Percentiles rank a stretch among this genome's conserved stretches.
phyloP scores from a whole-genome alignment of 92 coral and sea anemone species.

The Anthopleura xanthogrammica region DNA sequence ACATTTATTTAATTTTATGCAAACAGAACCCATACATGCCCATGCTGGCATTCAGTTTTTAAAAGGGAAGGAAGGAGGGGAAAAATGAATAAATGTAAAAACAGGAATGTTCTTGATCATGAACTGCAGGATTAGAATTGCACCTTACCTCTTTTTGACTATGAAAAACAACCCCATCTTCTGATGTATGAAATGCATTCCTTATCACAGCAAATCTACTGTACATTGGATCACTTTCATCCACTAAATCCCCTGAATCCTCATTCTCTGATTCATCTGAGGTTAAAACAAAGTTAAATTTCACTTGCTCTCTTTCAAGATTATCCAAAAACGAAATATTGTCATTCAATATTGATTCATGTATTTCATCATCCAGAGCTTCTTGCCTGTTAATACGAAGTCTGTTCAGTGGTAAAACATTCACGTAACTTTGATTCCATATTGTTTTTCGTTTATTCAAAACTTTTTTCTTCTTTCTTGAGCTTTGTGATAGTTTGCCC shows the following conservation, averaged over 20 bases:
- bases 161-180: constrained; percentile 74
- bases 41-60: too few species aligned
- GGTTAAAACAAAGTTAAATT: not conserved
- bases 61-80: too few species aligned
- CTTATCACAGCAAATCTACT: constrained; percentile 47
- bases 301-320: not conserved
- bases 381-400: not conserved
- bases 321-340: not conserved
- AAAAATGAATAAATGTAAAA: too few species aligned
- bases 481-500: constrained; percentile 10
- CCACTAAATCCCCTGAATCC: constrained; percentile 11
- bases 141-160: constrained; percentile 65
- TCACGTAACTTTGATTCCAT: constrained; percentile 28
- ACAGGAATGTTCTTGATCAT: not conserved
- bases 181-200: constrained; percentile 77
- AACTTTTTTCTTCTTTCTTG: constrained; percentile 18
- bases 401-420: constrained; percentile 7
- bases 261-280: constrained; percentile 44
- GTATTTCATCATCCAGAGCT: not conserved
- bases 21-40: too few species aligned
- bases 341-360: not conserved
- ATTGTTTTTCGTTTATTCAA: not conserved
- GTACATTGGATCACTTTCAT: constrained; percentile 54
- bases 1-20: too few species aligned
- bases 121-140: not conserved